These are phyloP conservation scores for Pitta sordida DNA, from an alignment of 2,113 vertebrate species.

Conservation along the genomic window DNA sequence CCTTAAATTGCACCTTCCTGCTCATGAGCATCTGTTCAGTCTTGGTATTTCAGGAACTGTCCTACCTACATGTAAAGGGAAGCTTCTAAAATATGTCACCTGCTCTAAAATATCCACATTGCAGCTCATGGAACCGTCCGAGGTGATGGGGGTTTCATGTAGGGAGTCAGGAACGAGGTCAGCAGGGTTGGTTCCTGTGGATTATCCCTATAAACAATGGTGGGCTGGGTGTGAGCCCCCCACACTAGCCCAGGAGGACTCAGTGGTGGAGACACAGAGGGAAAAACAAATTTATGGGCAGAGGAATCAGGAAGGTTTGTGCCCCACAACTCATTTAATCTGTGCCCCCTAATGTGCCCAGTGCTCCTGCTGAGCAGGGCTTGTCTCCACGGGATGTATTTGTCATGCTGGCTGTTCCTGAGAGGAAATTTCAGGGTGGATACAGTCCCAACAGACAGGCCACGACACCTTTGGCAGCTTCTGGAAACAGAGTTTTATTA, in stretches of 20 bases:
- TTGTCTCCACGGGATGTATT: rapidly evolving
- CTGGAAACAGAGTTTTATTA: conserved; percentile 17
- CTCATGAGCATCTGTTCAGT: background rate
- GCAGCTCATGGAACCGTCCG: conserved; percentile 78
- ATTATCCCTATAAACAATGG: rapidly evolving
- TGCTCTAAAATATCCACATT: conserved; percentile 44
- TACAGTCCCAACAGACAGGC: background rate
- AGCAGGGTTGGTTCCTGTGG: rapidly evolving
- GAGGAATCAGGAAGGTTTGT: background rate
- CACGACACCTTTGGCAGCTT: background rate
- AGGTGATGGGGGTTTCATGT: conserved; percentile 70
- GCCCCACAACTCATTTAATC: background rate
- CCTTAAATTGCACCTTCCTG: background rate
- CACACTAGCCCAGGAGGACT: rapidly evolving
- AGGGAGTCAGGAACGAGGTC: conserved; percentile 68
- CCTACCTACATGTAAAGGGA: background rate
- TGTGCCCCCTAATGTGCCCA: background rate
- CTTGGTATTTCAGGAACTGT: background rate
- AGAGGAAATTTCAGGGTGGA: background rate
- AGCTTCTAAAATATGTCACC: background rate
- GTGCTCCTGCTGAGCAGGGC: background rate
- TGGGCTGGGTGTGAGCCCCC: background rate
- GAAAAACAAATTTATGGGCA: background rate
- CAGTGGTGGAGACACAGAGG: background rate
- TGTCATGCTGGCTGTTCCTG: background rate